Conservation (phyloP, 2,888 invertebrate genomes). For the Zele albiditarsus region DNA sequence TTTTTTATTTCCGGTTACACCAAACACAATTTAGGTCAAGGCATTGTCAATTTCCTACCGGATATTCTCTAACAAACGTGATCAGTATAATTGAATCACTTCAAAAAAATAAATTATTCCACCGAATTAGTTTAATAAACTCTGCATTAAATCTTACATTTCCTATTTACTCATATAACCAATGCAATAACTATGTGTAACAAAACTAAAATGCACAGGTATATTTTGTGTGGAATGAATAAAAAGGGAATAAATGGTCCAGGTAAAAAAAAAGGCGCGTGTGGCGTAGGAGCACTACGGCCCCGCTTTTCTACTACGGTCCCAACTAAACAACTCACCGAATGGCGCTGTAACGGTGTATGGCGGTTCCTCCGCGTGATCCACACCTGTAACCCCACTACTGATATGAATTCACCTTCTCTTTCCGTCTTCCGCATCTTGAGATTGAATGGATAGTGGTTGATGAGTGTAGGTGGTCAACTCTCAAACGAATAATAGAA, state of each 20-base stretch:
- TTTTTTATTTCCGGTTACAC: background rate
- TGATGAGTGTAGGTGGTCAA: background rate
- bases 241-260: conserved; percentile 40
- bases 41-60: conserved; percentile 31
- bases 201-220: background rate
- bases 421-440: conserved; percentile 36
- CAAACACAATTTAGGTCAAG: conserved; percentile 26
- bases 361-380: conserved; percentile 53
- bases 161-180: background rate
- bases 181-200: background rate
- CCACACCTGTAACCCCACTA: conserved; percentile 63
- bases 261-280: conserved; percentile 36
- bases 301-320: conserved; percentile 29
- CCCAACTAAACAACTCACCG: conserved; percentile 47
- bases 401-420: conserved; percentile 28
- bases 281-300: conserved; percentile 46
- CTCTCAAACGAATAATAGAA: background rate
- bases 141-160: background rate
- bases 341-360: conserved; percentile 56
- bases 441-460: background rate
- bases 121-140: background rate
- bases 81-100: conserved; percentile 10
- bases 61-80: conserved; percentile 33
- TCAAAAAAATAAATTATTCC: background rate
- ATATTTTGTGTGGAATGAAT: background rate